Conservation (phyloP, 1,140 invertebrate genomes). For the Notospermus geniculatus region DNA sequence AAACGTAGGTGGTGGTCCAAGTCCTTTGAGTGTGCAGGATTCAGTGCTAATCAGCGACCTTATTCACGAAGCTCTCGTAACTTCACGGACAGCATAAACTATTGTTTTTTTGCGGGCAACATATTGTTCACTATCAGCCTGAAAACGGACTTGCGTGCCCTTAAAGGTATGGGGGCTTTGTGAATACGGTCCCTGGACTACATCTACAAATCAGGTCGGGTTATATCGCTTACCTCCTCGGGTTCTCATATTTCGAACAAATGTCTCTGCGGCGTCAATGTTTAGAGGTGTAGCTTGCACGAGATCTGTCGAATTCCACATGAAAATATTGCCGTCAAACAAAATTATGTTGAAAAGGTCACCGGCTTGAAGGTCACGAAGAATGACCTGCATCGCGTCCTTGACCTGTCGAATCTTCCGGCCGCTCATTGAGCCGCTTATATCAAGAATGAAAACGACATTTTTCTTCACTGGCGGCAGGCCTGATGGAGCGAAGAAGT, state of each 20-base stretch:
- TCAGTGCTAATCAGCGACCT: too few species aligned
- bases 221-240: constrained; percentile 31
- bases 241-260: constrained; percentile 22
- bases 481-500: constrained; percentile 68
- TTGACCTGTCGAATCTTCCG: constrained; percentile 65
- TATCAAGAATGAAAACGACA: constrained; percentile 71
- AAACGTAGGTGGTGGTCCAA: too few species aligned
- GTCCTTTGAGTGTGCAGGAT: too few species aligned
- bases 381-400: constrained; percentile 67
- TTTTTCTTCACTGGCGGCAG: constrained; percentile 64
- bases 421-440: constrained; percentile 69
- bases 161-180: too few species aligned
- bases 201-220: constrained; percentile 4
- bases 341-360: constrained; percentile 72
- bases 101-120: too few species aligned
- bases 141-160: too few species aligned
- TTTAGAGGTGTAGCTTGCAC: constrained; percentile 18
- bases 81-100: too few species aligned
- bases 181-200: too few species aligned
- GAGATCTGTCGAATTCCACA: constrained; percentile 27
- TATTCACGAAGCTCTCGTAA: too few species aligned
- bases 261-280: constrained; percentile 21
- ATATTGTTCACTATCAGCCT: too few species aligned
- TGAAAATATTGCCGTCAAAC: constrained; percentile 51
- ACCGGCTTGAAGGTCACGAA: constrained; percentile 61